Conservation (phyloP, 2,113 vertebrate species). For the Cisticola juncidis region DNA sequence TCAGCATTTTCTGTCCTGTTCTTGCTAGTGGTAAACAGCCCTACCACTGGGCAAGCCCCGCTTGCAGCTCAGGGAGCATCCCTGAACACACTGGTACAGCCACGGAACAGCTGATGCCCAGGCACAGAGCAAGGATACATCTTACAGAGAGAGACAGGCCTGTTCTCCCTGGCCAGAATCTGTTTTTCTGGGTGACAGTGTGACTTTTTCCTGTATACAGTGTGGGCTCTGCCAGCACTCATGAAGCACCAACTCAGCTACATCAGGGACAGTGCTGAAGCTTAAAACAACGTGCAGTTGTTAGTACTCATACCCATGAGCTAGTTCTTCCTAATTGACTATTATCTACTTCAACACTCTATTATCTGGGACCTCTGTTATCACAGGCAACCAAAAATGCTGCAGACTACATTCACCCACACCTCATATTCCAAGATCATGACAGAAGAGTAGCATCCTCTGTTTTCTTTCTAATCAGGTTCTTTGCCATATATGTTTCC, state of each 20-base stretch:
- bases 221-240: not conserved
- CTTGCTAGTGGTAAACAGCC: not conserved
- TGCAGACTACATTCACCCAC: not conserved
- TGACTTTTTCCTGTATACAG: not conserved
- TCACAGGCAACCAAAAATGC: not conserved
- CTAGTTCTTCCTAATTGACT: not conserved
- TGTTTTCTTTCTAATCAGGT: not conserved
- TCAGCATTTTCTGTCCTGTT: slow-evolving; percentile 14
- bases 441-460: not conserved
- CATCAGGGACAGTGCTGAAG: not conserved
- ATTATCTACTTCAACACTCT: not conserved
- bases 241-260: not conserved
- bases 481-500: not conserved
- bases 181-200: not conserved
- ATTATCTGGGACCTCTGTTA: not conserved
- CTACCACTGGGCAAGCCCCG: not conserved
- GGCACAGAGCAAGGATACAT: not conserved
- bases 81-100: fast-evolving
- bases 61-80: not conserved
- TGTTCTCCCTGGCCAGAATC: not conserved
- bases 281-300: not conserved
- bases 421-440: not conserved
- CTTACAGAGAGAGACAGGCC: not conserved
- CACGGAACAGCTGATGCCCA: not conserved
- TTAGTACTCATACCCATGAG: not conserved